These are phyloP conservation scores for Motacilla alba DNA, from an alignment of 2,113 vertebrate genomes.

Conservation along the genomic window DNA sequence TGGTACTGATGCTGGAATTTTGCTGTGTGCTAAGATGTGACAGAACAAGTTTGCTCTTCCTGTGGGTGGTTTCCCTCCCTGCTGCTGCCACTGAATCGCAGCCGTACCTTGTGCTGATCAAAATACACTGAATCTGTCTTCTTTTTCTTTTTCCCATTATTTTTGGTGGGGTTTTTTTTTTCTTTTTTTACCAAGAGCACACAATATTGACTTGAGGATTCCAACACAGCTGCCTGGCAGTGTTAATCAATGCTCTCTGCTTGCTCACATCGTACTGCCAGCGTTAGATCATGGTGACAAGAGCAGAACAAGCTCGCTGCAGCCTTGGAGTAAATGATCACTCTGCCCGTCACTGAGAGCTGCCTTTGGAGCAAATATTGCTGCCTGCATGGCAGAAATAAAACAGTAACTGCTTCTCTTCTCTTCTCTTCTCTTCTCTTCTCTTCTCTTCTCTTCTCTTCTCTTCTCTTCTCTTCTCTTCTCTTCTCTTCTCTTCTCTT, in stretches of 20 bases:
- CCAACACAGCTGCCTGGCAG: background rate
- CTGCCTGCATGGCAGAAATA: background rate
- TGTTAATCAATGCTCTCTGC: slow-evolving; percentile 16
- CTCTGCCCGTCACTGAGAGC: background rate
- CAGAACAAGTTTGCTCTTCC: background rate
- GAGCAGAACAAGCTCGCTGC: background rate
- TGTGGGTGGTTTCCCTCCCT: background rate
- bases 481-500: too few species aligned
- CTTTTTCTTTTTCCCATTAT: background rate
- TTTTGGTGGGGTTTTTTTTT: background rate
- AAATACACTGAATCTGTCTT: background rate
- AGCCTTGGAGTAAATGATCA: background rate
- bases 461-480: too few species aligned
- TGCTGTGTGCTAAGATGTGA: background rate
- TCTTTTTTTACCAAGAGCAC: background rate
- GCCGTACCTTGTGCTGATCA: background rate
- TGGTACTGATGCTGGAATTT: background rate
- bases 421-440: background rate
- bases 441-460: background rate
- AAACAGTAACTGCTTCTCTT: background rate
- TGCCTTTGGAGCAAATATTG: background rate
- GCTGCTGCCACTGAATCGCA: background rate
- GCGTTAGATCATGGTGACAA: background rate
- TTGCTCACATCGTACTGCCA: background rate
- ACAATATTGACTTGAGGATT: background rate